Evolutionary conservation across 2,113 vertebrate species (phyloP).

Genomic region (Phycodurus eques): DNA sequence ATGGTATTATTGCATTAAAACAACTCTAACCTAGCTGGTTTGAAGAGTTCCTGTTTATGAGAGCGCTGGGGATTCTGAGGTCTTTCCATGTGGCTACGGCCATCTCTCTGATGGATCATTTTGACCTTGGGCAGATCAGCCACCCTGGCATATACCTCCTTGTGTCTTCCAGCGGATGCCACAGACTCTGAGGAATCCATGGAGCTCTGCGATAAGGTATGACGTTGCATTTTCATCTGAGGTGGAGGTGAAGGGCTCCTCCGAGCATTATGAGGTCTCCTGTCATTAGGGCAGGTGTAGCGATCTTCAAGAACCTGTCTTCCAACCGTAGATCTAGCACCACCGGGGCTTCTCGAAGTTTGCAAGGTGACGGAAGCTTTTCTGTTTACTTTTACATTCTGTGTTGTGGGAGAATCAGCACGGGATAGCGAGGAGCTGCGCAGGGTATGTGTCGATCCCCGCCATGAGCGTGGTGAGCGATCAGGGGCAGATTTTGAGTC

Average conservation of each 20-base stretch:
- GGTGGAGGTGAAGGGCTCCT: conserved; percentile 64
- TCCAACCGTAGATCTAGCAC: conserved; percentile 35
- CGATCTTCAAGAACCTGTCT: conserved; percentile 31
- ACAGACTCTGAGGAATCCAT: conserved; percentile 70
- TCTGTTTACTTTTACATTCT: conserved; percentile 32
- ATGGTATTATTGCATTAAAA: conserved; percentile 49
- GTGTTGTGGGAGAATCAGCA: conserved; percentile 56
- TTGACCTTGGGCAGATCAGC: conserved; percentile 86
- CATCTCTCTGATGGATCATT: conserved; percentile 72
- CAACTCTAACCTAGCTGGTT: conserved; percentile 85
- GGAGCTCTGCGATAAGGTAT: conserved; percentile 76
- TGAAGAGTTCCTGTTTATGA: conserved; percentile 84
- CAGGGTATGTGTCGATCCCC: conserved; percentile 48
- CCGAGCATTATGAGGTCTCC: conserved; percentile 15
- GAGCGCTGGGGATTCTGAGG: conserved; percentile 70
- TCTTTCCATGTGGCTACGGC: conserved; percentile 28
- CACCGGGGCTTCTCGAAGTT: conserved; percentile 36
- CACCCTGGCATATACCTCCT: conserved; percentile 81
- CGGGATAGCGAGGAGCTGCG: conserved; percentile 58
- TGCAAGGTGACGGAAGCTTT: conserved; percentile 34
- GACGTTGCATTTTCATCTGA: conserved; percentile 41
- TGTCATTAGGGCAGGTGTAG: conserved; percentile 26
- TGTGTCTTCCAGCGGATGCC: conserved; percentile 75
- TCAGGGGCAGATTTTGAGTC: conserved; percentile 44
- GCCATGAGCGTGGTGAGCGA: conserved; percentile 36